Evolutionary conservation across 2,888 invertebrate genomes (phyloP).

Genomic region (Luffia ferchaultella): DNA sequence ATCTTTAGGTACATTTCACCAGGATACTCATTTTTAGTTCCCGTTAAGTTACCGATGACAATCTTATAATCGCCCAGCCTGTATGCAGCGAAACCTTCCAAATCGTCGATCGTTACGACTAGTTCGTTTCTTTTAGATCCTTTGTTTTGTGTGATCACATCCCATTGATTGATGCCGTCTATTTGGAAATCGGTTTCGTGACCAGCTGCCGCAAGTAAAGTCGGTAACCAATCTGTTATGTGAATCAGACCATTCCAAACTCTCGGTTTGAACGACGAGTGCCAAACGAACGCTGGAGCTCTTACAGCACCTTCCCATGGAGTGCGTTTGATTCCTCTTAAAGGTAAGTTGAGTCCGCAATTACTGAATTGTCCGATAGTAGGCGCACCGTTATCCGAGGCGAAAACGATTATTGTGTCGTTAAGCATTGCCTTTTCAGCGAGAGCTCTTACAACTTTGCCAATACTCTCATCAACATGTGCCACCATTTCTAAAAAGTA

Average conservation of each 20-base stretch:
- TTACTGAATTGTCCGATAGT: constrained; percentile 78
- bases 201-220: constrained; percentile 59
- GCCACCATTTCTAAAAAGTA: constrained; percentile 68
- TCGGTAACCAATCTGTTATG: constrained; percentile 86
- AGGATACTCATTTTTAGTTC: constrained; percentile 18
- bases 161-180: constrained; percentile 77
- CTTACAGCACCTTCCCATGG: constrained; percentile 88
- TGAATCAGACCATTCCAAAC: constrained; percentile 73
- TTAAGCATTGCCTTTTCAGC: constrained; percentile 73
- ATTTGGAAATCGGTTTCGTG: constrained; percentile 36
- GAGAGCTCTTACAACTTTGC: constrained; percentile 75
- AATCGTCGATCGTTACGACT: constrained; percentile 65
- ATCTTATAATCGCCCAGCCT: constrained; percentile 72
- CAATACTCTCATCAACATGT: constrained; percentile 83
- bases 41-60: constrained; percentile 61
- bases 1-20: constrained; percentile 46
- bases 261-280: constrained; percentile 64
- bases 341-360: constrained; percentile 79
- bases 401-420: constrained; percentile 86
- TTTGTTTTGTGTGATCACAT: constrained; percentile 57
- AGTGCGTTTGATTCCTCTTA: constrained; percentile 82
- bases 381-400: constrained; percentile 90
- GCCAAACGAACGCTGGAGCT: constrained; percentile 78
- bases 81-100: constrained; percentile 60
- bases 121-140: constrained; percentile 61